Conservation (phyloP, 2,797 vertebrate species). For the Thaleichthys pacificus region DNA sequence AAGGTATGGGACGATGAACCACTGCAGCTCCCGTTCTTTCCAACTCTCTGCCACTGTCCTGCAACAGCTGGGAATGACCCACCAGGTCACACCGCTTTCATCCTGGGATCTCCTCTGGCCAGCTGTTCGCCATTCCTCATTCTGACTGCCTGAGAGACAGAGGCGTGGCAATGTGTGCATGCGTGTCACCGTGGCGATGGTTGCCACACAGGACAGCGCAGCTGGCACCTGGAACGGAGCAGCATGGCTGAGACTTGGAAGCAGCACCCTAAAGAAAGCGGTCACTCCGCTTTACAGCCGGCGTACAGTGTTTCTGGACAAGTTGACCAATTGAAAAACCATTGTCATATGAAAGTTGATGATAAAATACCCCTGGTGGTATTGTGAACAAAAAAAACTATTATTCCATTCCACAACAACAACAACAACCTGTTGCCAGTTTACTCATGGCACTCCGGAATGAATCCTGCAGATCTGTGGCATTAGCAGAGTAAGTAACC, state of each 20-base stretch:
- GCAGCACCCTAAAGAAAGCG: conserved; percentile 10
- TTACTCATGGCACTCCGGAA: background rate
- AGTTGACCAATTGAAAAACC: no score
- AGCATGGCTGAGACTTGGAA: background rate
- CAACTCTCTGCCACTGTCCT: conserved; percentile 67
- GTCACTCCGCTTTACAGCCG: background rate
- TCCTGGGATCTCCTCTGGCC: conserved; percentile 61
- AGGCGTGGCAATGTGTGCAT: conserved; percentile 48
- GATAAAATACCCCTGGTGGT: background rate
- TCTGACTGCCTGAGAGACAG: conserved; percentile 58
- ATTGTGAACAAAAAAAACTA: background rate
- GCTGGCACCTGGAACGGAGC: conserved; percentile 43
- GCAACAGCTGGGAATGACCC: conserved; percentile 65
- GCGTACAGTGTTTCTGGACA: no score
- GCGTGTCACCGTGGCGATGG: conserved; percentile 42
- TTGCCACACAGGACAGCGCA: conserved; percentile 30
- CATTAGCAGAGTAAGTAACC: conserved; percentile 12
- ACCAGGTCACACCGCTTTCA: conserved; percentile 60
- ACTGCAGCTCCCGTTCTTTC: conserved; percentile 69
- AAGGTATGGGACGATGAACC: background rate
- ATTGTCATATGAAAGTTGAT: background rate
- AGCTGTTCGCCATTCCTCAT: conserved; percentile 80
- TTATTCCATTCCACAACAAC: background rate
- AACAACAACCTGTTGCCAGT: background rate
- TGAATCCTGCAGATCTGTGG: background rate